Evolutionary conservation across 2,888 invertebrate genomes (phyloP), one percentile per base, ranked within the genome.

Genomic region (Dorcus hopei): DNA sequence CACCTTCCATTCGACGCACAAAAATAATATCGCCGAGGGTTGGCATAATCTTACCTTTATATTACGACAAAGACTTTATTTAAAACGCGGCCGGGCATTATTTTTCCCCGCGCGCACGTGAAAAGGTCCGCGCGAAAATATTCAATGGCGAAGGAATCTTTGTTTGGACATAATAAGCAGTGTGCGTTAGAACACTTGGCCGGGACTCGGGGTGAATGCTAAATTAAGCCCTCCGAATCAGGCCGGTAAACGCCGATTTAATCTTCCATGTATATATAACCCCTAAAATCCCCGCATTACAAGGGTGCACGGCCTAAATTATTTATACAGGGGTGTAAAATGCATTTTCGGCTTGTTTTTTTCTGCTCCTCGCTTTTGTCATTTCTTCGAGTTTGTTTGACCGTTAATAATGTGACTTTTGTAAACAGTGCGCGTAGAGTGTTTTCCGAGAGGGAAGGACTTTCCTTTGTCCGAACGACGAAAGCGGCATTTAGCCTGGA

Each of bases 401-500:
- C 74, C 74, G 74, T 75, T 74, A 74, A 74, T 75, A 74, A 75
- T 75, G 71, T 70, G 71, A 71, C 73, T 74, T 75, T 72, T 74
- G 74, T 74, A 74, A 74, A 75, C 75, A 57, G 49, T 41, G 52
- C 52, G 52, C 52, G 49, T 57, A 49, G 49, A 38, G 33, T 41
- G 19, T 45, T 45, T 45, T 45, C 16, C 23, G 45, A 9, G 19
- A 19, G 45, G 45, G 45, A 23, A 45, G 9, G 14, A 23, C n/a
- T 9, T 45, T 19, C 19, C 45, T 45, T 45, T 45, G 45, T 45
- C 23, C 23, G 45, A 43, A 33, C 26, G 26, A 33, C 26, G 26
- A 33, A 33, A 33, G 26, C 26, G 26, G 26, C 26, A 5, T 14
- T 26, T 26, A 26, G 26, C 26, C 26, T 33, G 26, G 26, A 33